Conservation (phyloP, 1,140 invertebrate genomes). For the Drosophila pachea region DNA sequence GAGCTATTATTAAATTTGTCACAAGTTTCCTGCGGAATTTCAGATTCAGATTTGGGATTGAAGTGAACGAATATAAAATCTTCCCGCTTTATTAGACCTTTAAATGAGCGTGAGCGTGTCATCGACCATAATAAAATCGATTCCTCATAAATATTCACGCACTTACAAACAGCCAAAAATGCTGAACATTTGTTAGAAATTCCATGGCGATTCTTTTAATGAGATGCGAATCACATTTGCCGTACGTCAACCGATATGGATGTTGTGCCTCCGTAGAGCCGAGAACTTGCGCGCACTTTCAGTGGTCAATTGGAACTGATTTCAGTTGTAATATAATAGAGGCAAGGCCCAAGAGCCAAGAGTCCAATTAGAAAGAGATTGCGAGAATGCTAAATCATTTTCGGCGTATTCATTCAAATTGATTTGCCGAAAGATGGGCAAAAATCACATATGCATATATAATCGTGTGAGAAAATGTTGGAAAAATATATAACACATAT, state of each 20-base stretch:
- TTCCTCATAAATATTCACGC: constrained; percentile 5
- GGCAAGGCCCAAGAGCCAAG: background rate
- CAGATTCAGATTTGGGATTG: too few species aligned
- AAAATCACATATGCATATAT: constrained; percentile 15
- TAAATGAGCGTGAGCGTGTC: background rate
- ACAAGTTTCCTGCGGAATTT: too few species aligned
- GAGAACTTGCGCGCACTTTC: constrained; percentile 54
- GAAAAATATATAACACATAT: constrained; percentile 10
- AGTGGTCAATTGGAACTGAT: constrained; percentile 46
- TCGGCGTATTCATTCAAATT: constrained; percentile 40
- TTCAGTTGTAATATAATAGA: constrained; percentile 28
- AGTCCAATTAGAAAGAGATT: constrained; percentile 50
- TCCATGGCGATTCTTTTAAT: constrained; percentile 60
- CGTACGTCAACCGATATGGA: background rate
- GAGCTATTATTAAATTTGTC: too few species aligned
- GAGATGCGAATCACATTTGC: constrained; percentile 25
- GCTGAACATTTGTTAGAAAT: constrained; percentile 35
- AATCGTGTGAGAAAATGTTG: background rate
- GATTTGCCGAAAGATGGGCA: constrained; percentile 13
- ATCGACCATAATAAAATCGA: constrained; percentile 1
- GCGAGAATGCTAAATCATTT: constrained; percentile 49
- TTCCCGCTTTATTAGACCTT: too few species aligned
- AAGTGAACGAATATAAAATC: too few species aligned
- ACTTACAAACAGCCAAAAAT: constrained; percentile 64
- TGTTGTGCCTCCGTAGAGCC: constrained; percentile 15